phyloP scores from a whole-genome alignment of 2,888 invertebrate genomes.

The Hedya salicella region DNA sequence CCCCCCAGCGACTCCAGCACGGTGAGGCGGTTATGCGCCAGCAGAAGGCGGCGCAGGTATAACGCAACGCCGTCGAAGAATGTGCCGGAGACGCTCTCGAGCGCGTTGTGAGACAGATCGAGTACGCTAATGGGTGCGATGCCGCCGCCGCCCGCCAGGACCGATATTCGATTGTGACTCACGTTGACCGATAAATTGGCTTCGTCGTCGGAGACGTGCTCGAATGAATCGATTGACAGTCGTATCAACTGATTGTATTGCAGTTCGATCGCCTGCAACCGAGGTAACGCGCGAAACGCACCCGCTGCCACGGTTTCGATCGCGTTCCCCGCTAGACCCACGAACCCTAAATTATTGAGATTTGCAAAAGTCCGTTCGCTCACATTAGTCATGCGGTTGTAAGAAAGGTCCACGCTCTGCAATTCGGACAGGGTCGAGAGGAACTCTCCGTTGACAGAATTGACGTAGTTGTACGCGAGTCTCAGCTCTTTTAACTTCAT shows the following conservation, averaged over 20 bases:
- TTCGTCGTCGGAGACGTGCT: slow-evolving; percentile 86
- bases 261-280: slow-evolving; percentile 89
- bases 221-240: slow-evolving; percentile 86
- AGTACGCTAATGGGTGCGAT: slow-evolving; percentile 85
- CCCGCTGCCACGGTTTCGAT: slow-evolving; percentile 87
- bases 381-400: slow-evolving; percentile 88
- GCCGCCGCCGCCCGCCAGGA: slow-evolving; percentile 59
- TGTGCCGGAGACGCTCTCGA: slow-evolving; percentile 82
- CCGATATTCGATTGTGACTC: slow-evolving; percentile 86
- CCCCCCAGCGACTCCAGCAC: slow-evolving; percentile 75
- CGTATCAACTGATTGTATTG: slow-evolving; percentile 89
- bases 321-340: slow-evolving; percentile 91
- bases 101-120: slow-evolving; percentile 87
- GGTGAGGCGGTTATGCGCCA: slow-evolving; percentile 86
- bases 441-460: slow-evolving; percentile 86
- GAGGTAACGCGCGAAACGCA: slow-evolving; percentile 89
- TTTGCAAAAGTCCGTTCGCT: slow-evolving; percentile 87
- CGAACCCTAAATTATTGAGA: slow-evolving; percentile 88
- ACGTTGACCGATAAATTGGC: slow-evolving; percentile 88
- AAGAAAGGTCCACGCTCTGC: slow-evolving; percentile 89
- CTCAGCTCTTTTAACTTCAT: slow-evolving; percentile 90
- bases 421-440: slow-evolving; percentile 87
- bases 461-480: slow-evolving; percentile 91
- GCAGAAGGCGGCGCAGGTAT: slow-evolving; percentile 58
- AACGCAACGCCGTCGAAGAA: slow-evolving; percentile 80